Conservation (phyloP, 2,113 vertebrate genomes). For the Parotia lawesii region DNA sequence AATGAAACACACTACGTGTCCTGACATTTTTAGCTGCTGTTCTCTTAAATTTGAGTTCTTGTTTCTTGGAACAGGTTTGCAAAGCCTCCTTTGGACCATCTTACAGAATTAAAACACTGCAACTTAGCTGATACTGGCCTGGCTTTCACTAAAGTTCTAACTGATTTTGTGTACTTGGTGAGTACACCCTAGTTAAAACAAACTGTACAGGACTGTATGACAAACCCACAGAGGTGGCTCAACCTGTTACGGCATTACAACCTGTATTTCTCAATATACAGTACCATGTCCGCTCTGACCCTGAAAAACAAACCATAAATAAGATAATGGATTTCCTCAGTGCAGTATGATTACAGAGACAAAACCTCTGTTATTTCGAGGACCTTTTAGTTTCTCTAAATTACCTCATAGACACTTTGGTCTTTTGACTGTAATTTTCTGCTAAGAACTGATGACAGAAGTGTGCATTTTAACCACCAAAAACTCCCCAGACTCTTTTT, state of each 20-base stretch:
- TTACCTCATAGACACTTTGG: constrained; percentile 27
- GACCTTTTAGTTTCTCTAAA: constrained; percentile 26
- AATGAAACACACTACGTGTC: neutral
- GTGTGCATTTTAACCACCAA: constrained; percentile 26
- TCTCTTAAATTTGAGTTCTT: neutral
- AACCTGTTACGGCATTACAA: neutral
- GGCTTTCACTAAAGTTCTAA: neutral
- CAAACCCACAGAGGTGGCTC: neutral
- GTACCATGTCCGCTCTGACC: neutral
- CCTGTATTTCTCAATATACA: constrained; percentile 9
- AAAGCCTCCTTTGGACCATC: neutral
- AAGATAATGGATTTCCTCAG: constrained; percentile 42
- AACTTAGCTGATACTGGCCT: neutral
- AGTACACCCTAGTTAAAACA: neutral
- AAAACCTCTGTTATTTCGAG: constrained; percentile 51
- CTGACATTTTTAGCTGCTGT: neutral
- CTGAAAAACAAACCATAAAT: constrained; percentile 50
- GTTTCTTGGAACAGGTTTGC: neutral
- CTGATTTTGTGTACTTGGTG: neutral
- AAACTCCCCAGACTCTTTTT: neutral
- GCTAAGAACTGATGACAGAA: constrained; percentile 30
- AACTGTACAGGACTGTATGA: neutral
- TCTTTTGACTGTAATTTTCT: constrained; percentile 34
- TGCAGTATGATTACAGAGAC: neutral
- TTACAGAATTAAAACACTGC: neutral